Evolutionary conservation across 2,888 invertebrate species (phyloP), one percentile per base, ranked within the genome.

Genomic region (Harmothoe impar): DNA sequence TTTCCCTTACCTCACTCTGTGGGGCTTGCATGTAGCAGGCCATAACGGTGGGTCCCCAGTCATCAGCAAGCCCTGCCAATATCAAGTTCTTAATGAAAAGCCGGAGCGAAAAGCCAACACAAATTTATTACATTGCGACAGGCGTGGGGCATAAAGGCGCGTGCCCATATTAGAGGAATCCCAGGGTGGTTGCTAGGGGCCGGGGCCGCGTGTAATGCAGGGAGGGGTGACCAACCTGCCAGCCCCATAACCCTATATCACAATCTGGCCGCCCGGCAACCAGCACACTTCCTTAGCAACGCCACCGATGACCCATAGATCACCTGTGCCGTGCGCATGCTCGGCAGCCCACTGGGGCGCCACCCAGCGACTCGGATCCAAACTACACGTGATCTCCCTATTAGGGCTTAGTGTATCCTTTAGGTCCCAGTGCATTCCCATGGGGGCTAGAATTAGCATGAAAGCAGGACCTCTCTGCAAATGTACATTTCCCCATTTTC

Each of bases 61-160:
- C 84, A 84, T 35, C 84, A 84, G 84, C 84, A 23, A 17, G 84
- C 31, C 72, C 72, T 29, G 84, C 25, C 84, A 51, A 84, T 84
- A 84, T 84, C 51, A 84, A 84, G 84, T 84, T 51, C 84, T 84
- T 84, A 84, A 84, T 84, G 84, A 84, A 84, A 84, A 84, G 51
- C 84, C 43, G 43, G 84, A n/a, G 84, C 84, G 72, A 72, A 72
- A 72, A 72, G 72, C 72, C 72, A 72, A 72, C 84, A 84, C 84
- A 84, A 84, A 84, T 84, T 84, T 84, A 84, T 84, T 84, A 84
- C 84, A 84, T 51, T 33, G 84, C 51, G 84, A 84, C 84, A 84
- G 84, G 43, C 62, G 62, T 17, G 25, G 84, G 84, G 84, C 29
- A 84, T 84, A 84, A 84, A 84, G 84, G 33, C 51, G 84, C 84